Percentiles rank a stretch among this genome's conserved stretches.
Evolutionary conservation across 1,140 invertebrate species (phyloP).

Genomic region (Achroia grisella): DNA sequence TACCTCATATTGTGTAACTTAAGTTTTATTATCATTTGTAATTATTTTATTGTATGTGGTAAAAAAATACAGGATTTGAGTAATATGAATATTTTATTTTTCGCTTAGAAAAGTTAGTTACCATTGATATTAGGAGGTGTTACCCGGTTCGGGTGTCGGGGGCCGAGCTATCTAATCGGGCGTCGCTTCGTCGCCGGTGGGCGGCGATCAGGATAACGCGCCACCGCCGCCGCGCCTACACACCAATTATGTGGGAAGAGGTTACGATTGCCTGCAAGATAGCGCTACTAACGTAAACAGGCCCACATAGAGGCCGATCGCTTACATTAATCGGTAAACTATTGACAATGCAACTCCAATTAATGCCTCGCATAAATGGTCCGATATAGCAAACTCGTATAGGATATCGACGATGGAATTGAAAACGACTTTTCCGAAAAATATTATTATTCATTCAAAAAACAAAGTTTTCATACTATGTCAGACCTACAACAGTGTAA

Average conservation of each 20-base stretch:
- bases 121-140: constrained; percentile 21
- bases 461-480: too few relatives aligned
- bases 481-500: constrained; percentile 8
- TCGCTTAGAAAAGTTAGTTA: too few relatives aligned
- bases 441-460: background rate
- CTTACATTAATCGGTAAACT: constrained; percentile 44
- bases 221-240: constrained; percentile 55
- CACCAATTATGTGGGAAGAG: constrained; percentile 70
- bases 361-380: constrained; percentile 28
- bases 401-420: background rate
- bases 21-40: too few relatives aligned
- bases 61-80: too few relatives aligned
- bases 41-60: too few relatives aligned
- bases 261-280: constrained; percentile 57
- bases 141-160: constrained; percentile 36
- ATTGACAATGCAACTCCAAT: constrained; percentile 46
- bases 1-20: too few relatives aligned
- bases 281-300: constrained; percentile 47
- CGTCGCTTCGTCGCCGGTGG: constrained; percentile 54
- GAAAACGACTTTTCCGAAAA: background rate
- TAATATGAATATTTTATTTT: too few relatives aligned
- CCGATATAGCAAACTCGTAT: constrained; percentile 8
- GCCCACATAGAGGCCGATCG: constrained; percentile 40
- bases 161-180: constrained; percentile 59
- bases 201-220: constrained; percentile 61